Evolutionary conservation across 2,888 invertebrate species (phyloP), one percentile per base, ranked within the genome.

Genomic region (Yponomeuta sedellus): DNA sequence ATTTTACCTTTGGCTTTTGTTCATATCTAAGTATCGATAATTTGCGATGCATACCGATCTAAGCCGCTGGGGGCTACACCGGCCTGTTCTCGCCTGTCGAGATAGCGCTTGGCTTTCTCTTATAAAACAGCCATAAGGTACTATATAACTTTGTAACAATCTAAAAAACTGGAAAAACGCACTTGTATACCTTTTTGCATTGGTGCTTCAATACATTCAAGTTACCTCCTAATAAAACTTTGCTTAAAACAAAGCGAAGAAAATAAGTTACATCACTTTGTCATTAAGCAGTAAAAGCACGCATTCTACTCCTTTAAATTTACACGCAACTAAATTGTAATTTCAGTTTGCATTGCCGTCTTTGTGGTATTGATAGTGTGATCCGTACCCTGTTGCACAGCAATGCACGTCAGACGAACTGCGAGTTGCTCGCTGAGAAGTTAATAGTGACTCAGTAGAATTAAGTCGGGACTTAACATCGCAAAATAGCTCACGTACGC

Each of bases 21-120:
- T 68, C 66, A 67, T 77, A 80, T 77, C 76, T 77, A n/a, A n/a
- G n/a, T n/a, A 52, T 52, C 44, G 44, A 52, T 16, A 52, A 72
- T 73, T 72, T 72, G 71, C 72, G 73, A 71, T 74, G 80, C 83
- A 86, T 86, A 71, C 72, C 71, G 79, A 85, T 86, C 83, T 77
- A 74, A 75, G 79, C 74, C 74, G 81, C 85, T 74, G 70, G 72
- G 68, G 75, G 84, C 83, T 72, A 70, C 70, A 71, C 74, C 71
- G 71, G 74, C 66, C 62, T 66, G 44, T 52, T 52, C 44, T 52
- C 16, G 68, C 76, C 77, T 76, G 78, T 80, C 75, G 81, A 81
- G 81, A 82, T 80, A 72, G 72, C 74, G 75, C 79, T 79, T 78
- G 79, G 77, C 77, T 78, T 68, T 63, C 66, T 68, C 68, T 68